Percentiles rank a stretch among this genome's conserved stretches.
Conservation (phyloP, 1,140 invertebrate genomes). For the Stenopsyche tienmushanensis region DNA sequence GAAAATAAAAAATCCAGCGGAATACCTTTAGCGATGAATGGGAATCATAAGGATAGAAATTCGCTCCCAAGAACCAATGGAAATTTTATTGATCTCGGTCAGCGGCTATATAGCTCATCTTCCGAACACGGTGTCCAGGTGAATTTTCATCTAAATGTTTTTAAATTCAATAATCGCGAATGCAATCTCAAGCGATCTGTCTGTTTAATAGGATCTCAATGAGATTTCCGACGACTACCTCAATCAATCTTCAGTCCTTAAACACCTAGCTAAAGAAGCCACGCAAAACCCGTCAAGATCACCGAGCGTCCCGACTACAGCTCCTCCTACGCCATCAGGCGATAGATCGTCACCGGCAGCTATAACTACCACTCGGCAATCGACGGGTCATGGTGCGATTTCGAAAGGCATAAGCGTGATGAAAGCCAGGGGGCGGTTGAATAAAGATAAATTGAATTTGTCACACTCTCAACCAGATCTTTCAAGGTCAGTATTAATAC, state of each 20-base stretch:
- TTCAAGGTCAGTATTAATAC: constrained; percentile 48
- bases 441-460: constrained; percentile 63
- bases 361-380: constrained; percentile 24
- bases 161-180: neutral
- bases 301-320: constrained; percentile 43
- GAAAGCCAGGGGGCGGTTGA: constrained; percentile 51
- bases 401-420: constrained; percentile 40
- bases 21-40: constrained; percentile 50
- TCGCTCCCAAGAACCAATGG: constrained; percentile 45
- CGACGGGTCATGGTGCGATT: constrained; percentile 29
- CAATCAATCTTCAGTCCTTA: constrained; percentile 80
- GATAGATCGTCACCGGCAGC: constrained; percentile 21
- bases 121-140: constrained; percentile 56
- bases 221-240: constrained; percentile 85
- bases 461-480: constrained; percentile 69
- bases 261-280: constrained; percentile 82
- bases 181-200: neutral
- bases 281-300: constrained; percentile 59
- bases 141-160: constrained; percentile 12
- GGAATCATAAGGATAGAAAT: constrained; percentile 30
- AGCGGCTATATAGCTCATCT: constrained; percentile 52
- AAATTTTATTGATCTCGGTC: constrained; percentile 51
- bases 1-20: constrained; percentile 53
- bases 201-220: constrained; percentile 69
- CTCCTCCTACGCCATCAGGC: constrained; percentile 45